These are phyloP conservation scores for Hyperoplus immaculatus DNA, from an alignment of 2,797 vertebrate species.

Conservation along the genomic window DNA sequence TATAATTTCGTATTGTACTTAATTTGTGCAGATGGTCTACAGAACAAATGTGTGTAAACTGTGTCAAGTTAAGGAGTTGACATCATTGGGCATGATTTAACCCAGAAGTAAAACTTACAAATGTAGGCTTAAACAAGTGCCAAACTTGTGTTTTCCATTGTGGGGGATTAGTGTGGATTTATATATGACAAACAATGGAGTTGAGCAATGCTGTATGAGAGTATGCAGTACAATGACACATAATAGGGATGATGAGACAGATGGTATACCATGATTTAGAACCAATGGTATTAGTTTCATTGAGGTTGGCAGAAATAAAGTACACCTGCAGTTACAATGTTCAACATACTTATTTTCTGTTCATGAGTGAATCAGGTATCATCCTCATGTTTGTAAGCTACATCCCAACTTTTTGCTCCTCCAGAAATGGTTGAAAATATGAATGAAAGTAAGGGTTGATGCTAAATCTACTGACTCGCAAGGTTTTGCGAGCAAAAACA, in stretches of 20 bases:
- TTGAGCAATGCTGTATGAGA: not conserved
- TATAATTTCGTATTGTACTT: not conserved
- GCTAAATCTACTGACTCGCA: not conserved
- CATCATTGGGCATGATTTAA: not conserved
- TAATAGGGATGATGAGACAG: conserved; percentile 73
- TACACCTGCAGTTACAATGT: not conserved
- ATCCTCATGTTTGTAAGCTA: not conserved
- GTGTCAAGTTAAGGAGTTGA: not conserved
- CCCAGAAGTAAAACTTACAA: not conserved
- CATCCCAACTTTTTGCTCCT: not conserved
- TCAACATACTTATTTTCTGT: not conserved
- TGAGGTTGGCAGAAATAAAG: not conserved
- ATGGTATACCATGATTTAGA: conserved; percentile 84
- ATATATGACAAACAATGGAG: not conserved
- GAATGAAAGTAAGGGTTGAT: not conserved
- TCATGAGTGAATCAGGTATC: not conserved
- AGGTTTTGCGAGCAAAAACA: not conserved
- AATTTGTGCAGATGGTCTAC: not conserved
- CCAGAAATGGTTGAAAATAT: not conserved
- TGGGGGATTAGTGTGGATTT: not conserved
- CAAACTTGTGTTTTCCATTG: not conserved
- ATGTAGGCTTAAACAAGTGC: not conserved
- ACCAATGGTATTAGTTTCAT: not conserved
- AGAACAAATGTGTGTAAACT: not conserved
- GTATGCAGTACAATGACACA: not conserved